phyloP scores from a whole-genome alignment of 1,140 invertebrate genomes.

The Battus philenor region DNA sequence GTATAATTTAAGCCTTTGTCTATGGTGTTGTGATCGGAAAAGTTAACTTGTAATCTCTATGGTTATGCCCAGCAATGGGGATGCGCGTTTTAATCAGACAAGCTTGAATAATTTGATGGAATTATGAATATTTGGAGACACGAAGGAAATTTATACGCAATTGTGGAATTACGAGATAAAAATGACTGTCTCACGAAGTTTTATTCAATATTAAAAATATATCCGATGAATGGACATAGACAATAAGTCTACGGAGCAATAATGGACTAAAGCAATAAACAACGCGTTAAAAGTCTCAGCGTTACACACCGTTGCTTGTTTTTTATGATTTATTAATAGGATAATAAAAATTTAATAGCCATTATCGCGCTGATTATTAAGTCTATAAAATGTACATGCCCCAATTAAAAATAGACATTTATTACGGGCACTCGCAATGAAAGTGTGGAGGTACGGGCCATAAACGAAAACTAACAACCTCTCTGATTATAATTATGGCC shows the following conservation, averaged over 20 bases:
- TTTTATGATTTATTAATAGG: conserved; percentile 26
- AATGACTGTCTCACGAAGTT: too few relatives aligned
- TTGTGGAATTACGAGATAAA: too few relatives aligned
- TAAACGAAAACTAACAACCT: conserved; percentile 55
- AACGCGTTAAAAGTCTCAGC: conserved; percentile 2
- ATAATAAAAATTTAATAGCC: conserved; percentile 37
- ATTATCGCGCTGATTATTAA: conserved; percentile 47
- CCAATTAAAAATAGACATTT: conserved; percentile 60
- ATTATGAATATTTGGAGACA: conserved; percentile 13
- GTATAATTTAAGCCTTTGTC: conserved; percentile 69
- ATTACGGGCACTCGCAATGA: conserved; percentile 38
- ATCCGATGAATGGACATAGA: conserved; percentile 2
- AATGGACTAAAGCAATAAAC: conserved; percentile 9
- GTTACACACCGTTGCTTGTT: conserved; percentile 20
- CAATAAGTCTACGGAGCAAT: conserved; percentile 6
- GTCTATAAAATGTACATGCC: conserved; percentile 47
- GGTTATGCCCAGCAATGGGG: conserved; percentile 33
- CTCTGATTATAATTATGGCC: conserved; percentile 49
- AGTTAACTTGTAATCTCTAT: conserved; percentile 68
- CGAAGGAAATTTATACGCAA: too few relatives aligned
- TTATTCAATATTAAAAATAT: too few relatives aligned
- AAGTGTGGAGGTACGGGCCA: conserved; percentile 41
- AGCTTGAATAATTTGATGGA: conserved; percentile 10
- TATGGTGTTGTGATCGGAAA: conserved; percentile 70
- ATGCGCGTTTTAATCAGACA: conserved; percentile 14